Evolutionary conservation across 2,888 invertebrate species (phyloP).

Genomic region (Trachelus tabidus): DNA sequence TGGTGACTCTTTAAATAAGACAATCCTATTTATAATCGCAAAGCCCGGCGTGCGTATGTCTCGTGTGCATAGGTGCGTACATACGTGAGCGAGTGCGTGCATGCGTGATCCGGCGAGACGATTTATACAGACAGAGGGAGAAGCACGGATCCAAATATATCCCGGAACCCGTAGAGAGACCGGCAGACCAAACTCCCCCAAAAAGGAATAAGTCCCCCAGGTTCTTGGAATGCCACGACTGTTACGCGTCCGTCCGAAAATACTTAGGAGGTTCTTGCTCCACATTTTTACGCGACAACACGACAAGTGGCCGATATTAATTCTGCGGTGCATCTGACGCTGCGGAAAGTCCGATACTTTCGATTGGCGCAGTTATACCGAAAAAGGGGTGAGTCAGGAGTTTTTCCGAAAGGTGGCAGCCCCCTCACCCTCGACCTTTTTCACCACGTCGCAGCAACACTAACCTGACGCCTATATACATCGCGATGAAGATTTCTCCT

Average conservation of each 20-base stretch:
- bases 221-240: slow-evolving; percentile 47
- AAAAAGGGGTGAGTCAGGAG: neutral
- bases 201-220: slow-evolving; percentile 41
- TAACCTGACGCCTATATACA: neutral
- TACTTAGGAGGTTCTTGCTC: slow-evolving; percentile 44
- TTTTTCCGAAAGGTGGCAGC: neutral
- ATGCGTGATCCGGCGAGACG: slow-evolving; percentile 20
- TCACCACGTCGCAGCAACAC: neutral
- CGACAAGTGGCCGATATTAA: slow-evolving; percentile 3
- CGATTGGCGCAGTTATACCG: neutral
- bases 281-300: slow-evolving; percentile 40
- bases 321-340: slow-evolving; percentile 2
- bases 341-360: slow-evolving; percentile 5
- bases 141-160: slow-evolving; percentile 40
- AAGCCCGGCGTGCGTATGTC: neutral
- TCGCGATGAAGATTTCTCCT: neutral
- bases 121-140: slow-evolving; percentile 12
- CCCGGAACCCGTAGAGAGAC: slow-evolving; percentile 31
- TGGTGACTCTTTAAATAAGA: neutral
- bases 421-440: neutral
- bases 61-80: neutral
- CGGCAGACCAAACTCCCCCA: slow-evolving; percentile 42
- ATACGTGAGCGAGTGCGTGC: neutral
- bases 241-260: slow-evolving; percentile 40
- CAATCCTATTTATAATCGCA: neutral